Evolutionary conservation across 30 jellyfish, hydroid and myxozoan genomes (phyloP).

Genomic region (Hydra vulgaris): DNA sequence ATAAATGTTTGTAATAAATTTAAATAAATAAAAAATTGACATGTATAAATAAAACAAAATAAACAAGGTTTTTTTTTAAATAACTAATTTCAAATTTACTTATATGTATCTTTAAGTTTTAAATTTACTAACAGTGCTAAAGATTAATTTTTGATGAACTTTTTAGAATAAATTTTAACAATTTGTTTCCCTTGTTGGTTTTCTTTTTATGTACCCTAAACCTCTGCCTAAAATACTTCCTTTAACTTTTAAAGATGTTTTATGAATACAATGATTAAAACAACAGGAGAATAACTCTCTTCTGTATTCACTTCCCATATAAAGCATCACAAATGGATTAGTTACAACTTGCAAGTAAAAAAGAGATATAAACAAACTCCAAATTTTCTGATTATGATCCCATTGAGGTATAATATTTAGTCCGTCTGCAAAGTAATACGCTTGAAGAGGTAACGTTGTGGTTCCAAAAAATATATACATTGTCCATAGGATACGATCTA

Average conservation of each 20-base stretch:
- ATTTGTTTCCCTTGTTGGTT: too few relatives aligned
- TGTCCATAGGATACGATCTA: constrained; percentile 49
- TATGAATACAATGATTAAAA: neutral
- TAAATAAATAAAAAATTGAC: too few relatives aligned
- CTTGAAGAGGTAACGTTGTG: constrained; percentile 60
- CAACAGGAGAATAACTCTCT: constrained; percentile 18
- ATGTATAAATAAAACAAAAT: too few relatives aligned
- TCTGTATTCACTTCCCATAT: constrained; percentile 75
- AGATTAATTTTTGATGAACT: too few relatives aligned
- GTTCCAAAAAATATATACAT: constrained; percentile 41
- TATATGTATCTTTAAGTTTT: too few relatives aligned
- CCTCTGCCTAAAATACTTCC: neutral
- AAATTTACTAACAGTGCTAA: too few relatives aligned
- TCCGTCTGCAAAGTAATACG: constrained; percentile 43
- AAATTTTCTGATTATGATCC: constrained; percentile 14
- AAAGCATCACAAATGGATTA: constrained; percentile 66
- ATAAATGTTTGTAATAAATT: too few relatives aligned
- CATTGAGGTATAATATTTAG: constrained; percentile 23
- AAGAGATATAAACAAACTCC: constrained; percentile 61
- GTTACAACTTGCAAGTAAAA: constrained; percentile 54
- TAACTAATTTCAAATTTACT: too few relatives aligned
- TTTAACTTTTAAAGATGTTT: neutral
- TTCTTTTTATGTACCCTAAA: neutral
- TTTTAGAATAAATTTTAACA: too few relatives aligned
- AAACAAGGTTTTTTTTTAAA: too few relatives aligned